Percentiles rank a stretch among this genome's conserved stretches.
Evolutionary conservation across 30 jellyfish, hydroid and myxozoan genomes (phyloP).

Genomic region (Cassiopea xamachana): DNA sequence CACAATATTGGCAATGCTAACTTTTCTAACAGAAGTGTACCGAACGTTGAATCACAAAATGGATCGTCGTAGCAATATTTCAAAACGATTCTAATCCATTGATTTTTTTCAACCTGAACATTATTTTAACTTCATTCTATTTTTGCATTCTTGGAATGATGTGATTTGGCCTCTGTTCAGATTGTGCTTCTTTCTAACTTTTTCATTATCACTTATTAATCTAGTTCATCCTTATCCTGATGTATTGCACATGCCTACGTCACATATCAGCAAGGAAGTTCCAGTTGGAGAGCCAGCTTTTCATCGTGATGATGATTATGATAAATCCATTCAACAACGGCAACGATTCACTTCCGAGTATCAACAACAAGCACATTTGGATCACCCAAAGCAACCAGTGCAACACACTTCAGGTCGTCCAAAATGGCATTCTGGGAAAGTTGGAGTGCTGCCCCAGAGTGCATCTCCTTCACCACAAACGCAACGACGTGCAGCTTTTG

Average conservation of each 20-base stretch:
- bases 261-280: background rate
- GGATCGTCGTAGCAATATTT: too few relatives aligned
- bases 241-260: background rate
- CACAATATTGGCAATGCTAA: too few relatives aligned
- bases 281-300: background rate
- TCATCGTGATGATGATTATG: background rate
- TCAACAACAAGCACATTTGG: conserved; percentile 4
- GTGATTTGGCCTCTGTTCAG: background rate
- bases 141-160: background rate
- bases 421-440: background rate
- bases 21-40: too few relatives aligned
- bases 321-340: background rate
- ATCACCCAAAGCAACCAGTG: background rate
- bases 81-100: too few relatives aligned
- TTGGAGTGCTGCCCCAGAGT: background rate
- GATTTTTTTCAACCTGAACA: background rate
- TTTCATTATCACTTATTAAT: background rate
- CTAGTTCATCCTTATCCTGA: background rate
- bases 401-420: background rate
- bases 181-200: background rate
- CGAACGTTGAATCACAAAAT: too few relatives aligned
- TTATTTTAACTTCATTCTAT: background rate
- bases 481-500: background rate
- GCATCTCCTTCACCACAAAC: background rate
- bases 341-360: background rate